A percentile compares a stretch with the other conserved stretches of the same genome.
phyloP scores from a whole-genome alignment of 2,888 invertebrate species.

The Nomada lathburiana region DNA sequence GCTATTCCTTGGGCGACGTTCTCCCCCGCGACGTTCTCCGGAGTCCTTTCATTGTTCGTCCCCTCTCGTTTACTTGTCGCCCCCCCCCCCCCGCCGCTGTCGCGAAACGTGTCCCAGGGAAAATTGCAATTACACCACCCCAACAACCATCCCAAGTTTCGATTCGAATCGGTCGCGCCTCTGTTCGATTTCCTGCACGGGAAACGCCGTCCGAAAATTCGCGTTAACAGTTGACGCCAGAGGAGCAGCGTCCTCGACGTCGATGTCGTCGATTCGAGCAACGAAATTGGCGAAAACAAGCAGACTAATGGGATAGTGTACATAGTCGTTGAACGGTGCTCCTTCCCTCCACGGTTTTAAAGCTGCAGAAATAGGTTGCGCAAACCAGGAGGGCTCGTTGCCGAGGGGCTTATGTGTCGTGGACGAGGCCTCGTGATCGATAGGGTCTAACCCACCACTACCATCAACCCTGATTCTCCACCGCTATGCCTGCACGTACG shows the following conservation, averaged over 20 bases:
- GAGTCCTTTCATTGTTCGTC: not conserved
- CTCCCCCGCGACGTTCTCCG: not conserved
- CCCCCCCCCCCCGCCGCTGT: too few relatives aligned
- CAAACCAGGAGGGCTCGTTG: conserved; percentile 56
- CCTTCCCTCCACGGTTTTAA: conserved; percentile 48
- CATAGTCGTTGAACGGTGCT: conserved; percentile 20
- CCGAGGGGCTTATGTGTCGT: conserved; percentile 66
- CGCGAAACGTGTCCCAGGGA: conserved; percentile 7
- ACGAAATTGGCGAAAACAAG: conserved; percentile 31
- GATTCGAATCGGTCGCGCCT: not conserved
- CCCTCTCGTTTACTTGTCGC: not conserved
- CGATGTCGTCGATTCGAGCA: not conserved
- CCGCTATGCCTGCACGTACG: conserved; percentile 49
- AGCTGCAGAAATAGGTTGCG: conserved; percentile 73
- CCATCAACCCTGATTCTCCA: conserved; percentile 26
- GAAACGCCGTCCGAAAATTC: not conserved
- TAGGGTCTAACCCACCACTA: conserved; percentile 72
- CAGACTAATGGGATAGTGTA: not conserved
- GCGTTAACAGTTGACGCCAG: not conserved
- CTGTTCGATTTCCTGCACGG: conserved; percentile 4
- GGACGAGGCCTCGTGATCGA: conserved; percentile 76
- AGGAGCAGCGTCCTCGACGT: too few relatives aligned
- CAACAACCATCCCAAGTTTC: not conserved
- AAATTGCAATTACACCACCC: conserved; percentile 16
- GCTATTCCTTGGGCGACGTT: not conserved